These are phyloP conservation scores for Lepidothrix coronata DNA, from an alignment of 2,113 vertebrate genomes.

Conservation along the genomic window DNA sequence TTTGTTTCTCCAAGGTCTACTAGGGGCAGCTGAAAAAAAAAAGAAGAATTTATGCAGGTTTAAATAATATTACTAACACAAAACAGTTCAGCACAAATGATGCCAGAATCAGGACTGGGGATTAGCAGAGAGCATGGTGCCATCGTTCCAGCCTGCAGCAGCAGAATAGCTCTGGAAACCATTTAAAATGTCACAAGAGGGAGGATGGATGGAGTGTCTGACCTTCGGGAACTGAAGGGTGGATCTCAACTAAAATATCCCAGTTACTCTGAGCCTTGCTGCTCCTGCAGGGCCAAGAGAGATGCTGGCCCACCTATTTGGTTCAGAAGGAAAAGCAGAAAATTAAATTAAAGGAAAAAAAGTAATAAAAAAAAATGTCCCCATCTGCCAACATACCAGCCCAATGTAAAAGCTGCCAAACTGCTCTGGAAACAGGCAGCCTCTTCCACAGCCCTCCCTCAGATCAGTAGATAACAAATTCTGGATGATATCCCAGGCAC, in stretches of 20 bases:
- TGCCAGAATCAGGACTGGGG: not conserved
- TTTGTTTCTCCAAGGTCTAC: not conserved
- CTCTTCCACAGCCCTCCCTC: not conserved
- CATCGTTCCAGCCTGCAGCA: not conserved
- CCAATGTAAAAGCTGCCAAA: not conserved
- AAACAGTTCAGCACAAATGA: not conserved
- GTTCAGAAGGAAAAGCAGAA: not conserved
- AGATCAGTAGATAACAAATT: not conserved
- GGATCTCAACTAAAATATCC: not conserved
- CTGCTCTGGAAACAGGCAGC: not conserved
- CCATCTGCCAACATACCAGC: not conserved
- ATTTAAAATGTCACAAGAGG: constrained; percentile 1
- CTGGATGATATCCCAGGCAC: not conserved
- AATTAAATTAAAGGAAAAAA: not conserved
- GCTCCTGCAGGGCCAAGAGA: not conserved
- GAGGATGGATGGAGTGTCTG: constrained; percentile 15
- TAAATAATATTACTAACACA: not conserved
- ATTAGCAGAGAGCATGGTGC: not conserved
- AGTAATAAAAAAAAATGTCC: not conserved
- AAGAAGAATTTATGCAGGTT: not conserved
- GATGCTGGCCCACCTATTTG: not conserved
- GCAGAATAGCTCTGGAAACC: constrained; percentile 16
- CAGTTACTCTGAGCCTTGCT: not conserved
- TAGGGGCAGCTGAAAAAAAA: not conserved
- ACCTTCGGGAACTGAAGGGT: constrained; percentile 27